Base-by-base conservation (phyloP, 2,113 vertebrate genomes). In the Nerophis lumbriciformis region DNA sequence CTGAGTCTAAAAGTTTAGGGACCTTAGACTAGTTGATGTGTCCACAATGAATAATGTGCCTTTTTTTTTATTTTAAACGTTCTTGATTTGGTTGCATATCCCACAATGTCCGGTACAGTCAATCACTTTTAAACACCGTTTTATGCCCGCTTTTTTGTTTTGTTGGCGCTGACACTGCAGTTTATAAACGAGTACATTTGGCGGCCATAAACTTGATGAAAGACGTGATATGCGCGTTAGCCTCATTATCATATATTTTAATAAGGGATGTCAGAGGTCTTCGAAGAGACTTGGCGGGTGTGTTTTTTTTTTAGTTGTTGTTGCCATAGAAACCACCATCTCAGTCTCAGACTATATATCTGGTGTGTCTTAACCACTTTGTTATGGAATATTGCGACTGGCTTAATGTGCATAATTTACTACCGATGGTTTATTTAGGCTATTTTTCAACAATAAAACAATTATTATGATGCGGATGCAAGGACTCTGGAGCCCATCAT, bases 261-360 rank as follows among this genome's bases (percentile, higher is more conserved):
- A 57, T 57, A 39, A 16, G 10, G 42, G 42, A 44, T 57, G 55
- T 57, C 55, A 57, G 55, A 57, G 55, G 55, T 57, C 55, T 42
- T 21, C 5, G 1, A 6, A 5, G 14, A 37, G 10, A 16, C 16
- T 4, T 12, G 42, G 11, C 42, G 42, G 11, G 42, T 45, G 42
- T 45, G 12, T 45, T 28, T 28, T 28, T 28, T 28, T 45, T 45
- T 12, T 45, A 6, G 39, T 56, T 51, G 49, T 1, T 8, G 58
- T 68, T 68, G 63, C 63, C 66, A 67, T 73, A 51, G 77, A 58
- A 64, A 75, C 77, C 14, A 5, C 58, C 35, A 35, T 68, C 36
- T 60, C 10, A 55, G 45, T 28, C 48, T 52, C 10, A 9, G 3
- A 11, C 42, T 58, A 48, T 48, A 58, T 28, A 59, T 16, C 39